Conservation (phyloP, 2,113 vertebrate genomes). For the Labeo catla region DNA sequence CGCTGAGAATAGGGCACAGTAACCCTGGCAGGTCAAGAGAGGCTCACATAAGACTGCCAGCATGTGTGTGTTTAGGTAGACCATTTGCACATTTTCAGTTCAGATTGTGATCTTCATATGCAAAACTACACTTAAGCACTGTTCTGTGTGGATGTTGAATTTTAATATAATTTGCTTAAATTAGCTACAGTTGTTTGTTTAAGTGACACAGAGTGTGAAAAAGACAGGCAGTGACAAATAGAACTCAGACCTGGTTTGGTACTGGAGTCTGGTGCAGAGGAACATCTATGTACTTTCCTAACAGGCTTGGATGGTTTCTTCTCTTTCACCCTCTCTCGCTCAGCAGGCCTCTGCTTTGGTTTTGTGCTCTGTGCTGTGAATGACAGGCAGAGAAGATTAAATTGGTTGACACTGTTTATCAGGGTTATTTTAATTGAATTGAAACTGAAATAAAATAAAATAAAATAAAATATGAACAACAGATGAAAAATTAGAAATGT, state of each 20-base stretch:
- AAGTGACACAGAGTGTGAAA: not conserved
- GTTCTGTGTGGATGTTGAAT: not conserved
- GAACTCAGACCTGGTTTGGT: constrained; percentile 82
- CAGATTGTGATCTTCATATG: not conserved
- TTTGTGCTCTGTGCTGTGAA: constrained; percentile 61
- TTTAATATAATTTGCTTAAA: constrained; percentile 18
- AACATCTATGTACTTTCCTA: constrained; percentile 85
- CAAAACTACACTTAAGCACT: not conserved
- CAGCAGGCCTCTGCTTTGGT: constrained; percentile 70
- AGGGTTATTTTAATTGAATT: not conserved
- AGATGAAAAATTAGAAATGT: not conserved
- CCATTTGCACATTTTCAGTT: constrained; percentile 9
- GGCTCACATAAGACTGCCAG: not conserved
- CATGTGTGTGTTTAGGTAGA: not conserved
- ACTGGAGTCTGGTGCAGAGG: constrained; percentile 75
- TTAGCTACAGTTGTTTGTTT: not conserved
- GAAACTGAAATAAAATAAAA: not conserved
- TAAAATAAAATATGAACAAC: not conserved
- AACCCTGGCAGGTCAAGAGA: not conserved
- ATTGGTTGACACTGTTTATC: not conserved
- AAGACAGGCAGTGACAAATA: constrained; percentile 5
- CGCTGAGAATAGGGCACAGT: not conserved
- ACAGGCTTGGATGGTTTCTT: constrained; percentile 82
- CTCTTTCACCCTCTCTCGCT: constrained; percentile 74
- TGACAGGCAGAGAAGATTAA: not conserved